Evolutionary conservation across 2,888 invertebrate genomes (phyloP).

Genomic region (Leistus spinibarbis): DNA sequence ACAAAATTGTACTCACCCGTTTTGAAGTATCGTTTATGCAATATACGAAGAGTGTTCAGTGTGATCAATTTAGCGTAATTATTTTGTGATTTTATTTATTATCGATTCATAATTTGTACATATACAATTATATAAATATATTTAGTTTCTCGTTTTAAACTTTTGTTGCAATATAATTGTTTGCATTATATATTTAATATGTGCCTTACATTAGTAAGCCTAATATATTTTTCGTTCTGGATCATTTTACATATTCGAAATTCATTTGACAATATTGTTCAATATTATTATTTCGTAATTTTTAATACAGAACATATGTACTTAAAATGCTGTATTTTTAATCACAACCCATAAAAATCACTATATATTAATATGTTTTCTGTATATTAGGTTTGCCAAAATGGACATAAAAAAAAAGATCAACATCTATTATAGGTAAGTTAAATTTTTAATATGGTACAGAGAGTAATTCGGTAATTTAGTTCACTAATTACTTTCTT

Average conservation of each 20-base stretch:
- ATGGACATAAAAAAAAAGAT: too few species aligned
- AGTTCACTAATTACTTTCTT: too few species aligned
- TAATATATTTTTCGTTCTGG: constrained; percentile 21
- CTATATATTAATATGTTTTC: not conserved
- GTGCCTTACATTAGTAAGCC: constrained; percentile 38
- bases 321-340: not conserved
- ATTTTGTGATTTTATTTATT: constrained; percentile 32
- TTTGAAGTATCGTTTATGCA: constrained; percentile 1
- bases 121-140: not conserved
- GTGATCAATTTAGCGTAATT: constrained; percentile 30
- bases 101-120: constrained; percentile 15
- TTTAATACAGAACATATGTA: constrained; percentile 2
- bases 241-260: not conserved
- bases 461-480: too few species aligned
- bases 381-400: too few species aligned
- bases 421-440: too few species aligned
- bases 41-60: constrained; percentile 6
- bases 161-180: constrained; percentile 24
- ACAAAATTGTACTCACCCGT: not conserved
- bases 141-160: constrained; percentile 15
- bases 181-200: constrained; percentile 23
- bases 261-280: not conserved
- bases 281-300: not conserved
- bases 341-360: not conserved
- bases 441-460: too few species aligned